Conservation (phyloP, 2,888 invertebrate species). For the Ectemnius cavifrons region DNA sequence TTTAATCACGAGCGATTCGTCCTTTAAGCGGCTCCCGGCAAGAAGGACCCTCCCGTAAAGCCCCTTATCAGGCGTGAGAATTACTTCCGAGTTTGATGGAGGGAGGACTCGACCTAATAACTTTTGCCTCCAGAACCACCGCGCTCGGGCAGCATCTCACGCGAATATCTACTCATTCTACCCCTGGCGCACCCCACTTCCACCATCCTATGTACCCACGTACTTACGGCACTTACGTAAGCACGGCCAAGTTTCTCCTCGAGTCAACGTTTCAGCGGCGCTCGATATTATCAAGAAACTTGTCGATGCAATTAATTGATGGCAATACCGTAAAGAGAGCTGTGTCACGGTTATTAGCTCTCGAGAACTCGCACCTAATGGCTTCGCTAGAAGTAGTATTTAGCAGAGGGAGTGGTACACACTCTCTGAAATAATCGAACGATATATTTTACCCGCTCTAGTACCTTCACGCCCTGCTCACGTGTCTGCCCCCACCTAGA, state of each 20-base stretch:
- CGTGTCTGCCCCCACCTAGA: background rate
- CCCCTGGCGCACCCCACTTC: too few species aligned
- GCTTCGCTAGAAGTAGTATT: slow-evolving; percentile 30
- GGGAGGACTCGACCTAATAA: slow-evolving; percentile 51
- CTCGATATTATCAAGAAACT: slow-evolving; percentile 58
- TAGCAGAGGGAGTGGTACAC: background rate
- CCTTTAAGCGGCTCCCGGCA: too few species aligned
- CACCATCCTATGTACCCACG: slow-evolving; percentile 3
- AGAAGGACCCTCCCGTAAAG: background rate
- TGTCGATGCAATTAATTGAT: slow-evolving; percentile 61
- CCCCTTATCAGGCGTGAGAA: slow-evolving; percentile 35
- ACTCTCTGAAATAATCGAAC: background rate
- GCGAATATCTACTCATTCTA: too few species aligned
- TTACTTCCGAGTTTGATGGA: slow-evolving; percentile 32
- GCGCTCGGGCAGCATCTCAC: slow-evolving; percentile 32
- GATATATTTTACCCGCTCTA: slow-evolving; percentile 30
- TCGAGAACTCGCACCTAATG: slow-evolving; percentile 53
- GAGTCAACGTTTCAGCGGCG: slow-evolving; percentile 40
- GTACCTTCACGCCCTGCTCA: slow-evolving; percentile 32
- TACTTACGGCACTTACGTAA: slow-evolving; percentile 47
- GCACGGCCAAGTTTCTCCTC: slow-evolving; percentile 43
- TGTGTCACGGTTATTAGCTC: slow-evolving; percentile 55
- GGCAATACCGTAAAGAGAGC: slow-evolving; percentile 54
- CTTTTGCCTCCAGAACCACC: slow-evolving; percentile 41
- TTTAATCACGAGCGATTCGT: slow-evolving; percentile 25